Percentiles rank a stretch among this genome's conserved stretches.
Conservation (phyloP, 2,797 vertebrate species). For the Staurois parvus region DNA sequence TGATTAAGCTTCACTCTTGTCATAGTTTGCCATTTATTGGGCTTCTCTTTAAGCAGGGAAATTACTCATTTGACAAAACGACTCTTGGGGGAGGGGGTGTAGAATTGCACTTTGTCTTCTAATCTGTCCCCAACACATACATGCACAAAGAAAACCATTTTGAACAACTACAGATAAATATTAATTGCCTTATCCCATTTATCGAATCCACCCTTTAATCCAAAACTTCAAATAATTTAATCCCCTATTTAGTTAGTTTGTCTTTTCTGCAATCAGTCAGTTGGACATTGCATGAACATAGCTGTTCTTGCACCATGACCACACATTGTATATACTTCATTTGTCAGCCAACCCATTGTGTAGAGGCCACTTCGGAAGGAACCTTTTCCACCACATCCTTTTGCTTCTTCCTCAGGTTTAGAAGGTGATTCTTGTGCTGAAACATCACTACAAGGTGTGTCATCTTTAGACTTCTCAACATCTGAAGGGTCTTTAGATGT, state of each 20-base stretch:
- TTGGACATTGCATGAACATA: no score
- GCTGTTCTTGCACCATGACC: no score
- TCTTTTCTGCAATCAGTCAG: no score
- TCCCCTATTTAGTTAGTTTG: constrained; percentile 4
- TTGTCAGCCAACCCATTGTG: neutral
- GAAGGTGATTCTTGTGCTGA: neutral
- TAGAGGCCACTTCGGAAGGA: neutral
- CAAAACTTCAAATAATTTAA: constrained; percentile 41
- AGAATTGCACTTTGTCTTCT: no score
- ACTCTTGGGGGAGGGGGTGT: no score
- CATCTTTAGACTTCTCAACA: neutral
- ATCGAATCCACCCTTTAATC: neutral
- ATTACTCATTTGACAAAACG: no score
- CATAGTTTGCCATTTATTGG: no score
- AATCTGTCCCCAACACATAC: no score
- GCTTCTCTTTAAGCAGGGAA: no score
- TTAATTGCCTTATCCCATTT: neutral
- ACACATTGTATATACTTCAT: no score
- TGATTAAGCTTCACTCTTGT: no score
- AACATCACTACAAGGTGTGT: neutral
- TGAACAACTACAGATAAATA: constrained; percentile 27
- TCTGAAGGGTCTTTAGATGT: neutral
- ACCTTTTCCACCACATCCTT: neutral
- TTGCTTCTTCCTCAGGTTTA: constrained; percentile 4
- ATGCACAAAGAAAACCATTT: neutral